These are phyloP conservation scores for Habropoda laboriosa DNA, from an alignment of 1,140 invertebrate genomes.

Conservation along the genomic window DNA sequence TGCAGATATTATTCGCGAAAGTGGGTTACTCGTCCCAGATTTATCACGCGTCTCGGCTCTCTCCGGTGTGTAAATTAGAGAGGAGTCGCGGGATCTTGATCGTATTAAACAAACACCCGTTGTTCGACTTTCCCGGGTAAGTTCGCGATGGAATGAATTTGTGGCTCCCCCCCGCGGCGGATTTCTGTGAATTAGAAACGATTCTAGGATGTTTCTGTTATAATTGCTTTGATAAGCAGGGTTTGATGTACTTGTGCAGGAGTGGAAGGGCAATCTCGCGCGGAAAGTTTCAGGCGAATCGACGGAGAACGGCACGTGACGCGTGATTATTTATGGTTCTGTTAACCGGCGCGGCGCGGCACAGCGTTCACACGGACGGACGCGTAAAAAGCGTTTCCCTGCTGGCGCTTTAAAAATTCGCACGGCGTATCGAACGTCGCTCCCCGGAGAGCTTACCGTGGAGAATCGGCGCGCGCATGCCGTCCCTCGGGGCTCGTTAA, in stretches of 20 bases:
- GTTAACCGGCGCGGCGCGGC: too few relatives aligned
- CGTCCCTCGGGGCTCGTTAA: background rate
- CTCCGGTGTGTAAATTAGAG: background rate
- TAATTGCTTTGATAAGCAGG: too few relatives aligned
- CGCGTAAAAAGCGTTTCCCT: background rate
- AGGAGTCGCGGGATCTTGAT: slow-evolving; percentile 1
- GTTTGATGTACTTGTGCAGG: too few relatives aligned
- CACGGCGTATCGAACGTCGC: background rate
- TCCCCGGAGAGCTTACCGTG: too few relatives aligned
- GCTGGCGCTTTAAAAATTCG: background rate
- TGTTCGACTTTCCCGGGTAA: background rate
- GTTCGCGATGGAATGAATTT: background rate
- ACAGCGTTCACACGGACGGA: background rate
- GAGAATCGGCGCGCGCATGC: too few relatives aligned
- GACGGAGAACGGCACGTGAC: background rate
- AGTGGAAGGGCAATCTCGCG: too few relatives aligned
- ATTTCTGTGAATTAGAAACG: too few relatives aligned
- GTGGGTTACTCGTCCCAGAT: slow-evolving; percentile 30
- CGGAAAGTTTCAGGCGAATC: background rate
- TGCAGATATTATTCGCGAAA: slow-evolving; percentile 31
- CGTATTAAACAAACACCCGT: background rate
- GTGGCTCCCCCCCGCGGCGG: background rate
- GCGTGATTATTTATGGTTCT: background rate
- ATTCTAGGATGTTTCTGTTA: too few relatives aligned
- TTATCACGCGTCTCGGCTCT: slow-evolving; percentile 18